Evolutionary conservation across 2,888 invertebrate species (phyloP).

Genomic region (Hololepta plana): DNA sequence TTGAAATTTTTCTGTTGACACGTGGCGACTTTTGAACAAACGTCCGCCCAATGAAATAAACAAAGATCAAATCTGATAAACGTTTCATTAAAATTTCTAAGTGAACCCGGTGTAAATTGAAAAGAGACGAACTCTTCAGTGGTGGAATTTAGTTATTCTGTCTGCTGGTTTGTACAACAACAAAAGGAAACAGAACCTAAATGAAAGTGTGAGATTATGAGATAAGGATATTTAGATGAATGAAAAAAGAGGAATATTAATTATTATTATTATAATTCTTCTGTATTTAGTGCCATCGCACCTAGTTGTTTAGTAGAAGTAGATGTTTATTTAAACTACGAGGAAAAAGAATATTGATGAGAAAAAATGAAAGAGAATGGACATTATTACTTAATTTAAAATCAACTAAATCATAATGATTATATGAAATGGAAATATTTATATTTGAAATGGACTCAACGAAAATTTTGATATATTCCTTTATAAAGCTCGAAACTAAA

Average conservation of each 20-base stretch:
- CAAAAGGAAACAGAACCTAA: constrained; percentile 3
- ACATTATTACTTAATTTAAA: constrained; percentile 24
- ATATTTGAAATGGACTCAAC: constrained; percentile 13
- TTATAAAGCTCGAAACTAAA: too few species aligned
- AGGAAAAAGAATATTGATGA: constrained; percentile 6
- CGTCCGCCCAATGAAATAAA: too few species aligned
- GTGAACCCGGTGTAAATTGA: constrained; percentile 9
- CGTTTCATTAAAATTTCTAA: too few species aligned
- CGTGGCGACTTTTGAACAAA: too few species aligned
- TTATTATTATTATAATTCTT: constrained; percentile 7
- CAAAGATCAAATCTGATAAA: too few species aligned
- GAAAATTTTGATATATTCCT: constrained; percentile 26
- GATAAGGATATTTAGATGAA: constrained; percentile 4
- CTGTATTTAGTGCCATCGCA: constrained; percentile 24
- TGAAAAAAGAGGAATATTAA: not conserved
- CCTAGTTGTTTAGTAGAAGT: constrained; percentile 22
- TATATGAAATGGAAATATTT: constrained; percentile 18
- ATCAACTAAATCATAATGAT: too few species aligned
- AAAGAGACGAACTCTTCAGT: constrained; percentile 19
- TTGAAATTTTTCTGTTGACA: too few species aligned
- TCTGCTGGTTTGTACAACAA: constrained; percentile 19
- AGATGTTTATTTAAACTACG: constrained; percentile 24
- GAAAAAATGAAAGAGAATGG: constrained; percentile 9
- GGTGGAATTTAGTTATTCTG: constrained; percentile 28
- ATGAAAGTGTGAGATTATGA: constrained; percentile 1